phyloP scores from a whole-genome alignment of 2,113 vertebrate genomes.

The Hydrochoerus hydrochaeris region DNA sequence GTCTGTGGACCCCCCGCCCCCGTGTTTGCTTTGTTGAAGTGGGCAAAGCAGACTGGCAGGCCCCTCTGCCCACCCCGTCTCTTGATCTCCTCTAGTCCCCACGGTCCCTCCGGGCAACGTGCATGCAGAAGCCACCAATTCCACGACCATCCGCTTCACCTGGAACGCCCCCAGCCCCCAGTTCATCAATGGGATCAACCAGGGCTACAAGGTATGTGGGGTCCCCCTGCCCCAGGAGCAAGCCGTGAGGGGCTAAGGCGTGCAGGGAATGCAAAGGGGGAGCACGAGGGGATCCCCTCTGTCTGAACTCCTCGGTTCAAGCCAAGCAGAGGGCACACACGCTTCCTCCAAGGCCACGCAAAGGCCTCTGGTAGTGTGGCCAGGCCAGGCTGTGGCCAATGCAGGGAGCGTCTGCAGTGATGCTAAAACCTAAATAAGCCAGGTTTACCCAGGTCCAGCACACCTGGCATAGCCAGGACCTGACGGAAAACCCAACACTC shows the following conservation, averaged over 20 bases:
- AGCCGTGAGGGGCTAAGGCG: fast-evolving
- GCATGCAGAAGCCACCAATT: slow-evolving; percentile 94
- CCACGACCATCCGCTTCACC: slow-evolving; percentile 94
- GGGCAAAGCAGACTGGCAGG: fast-evolving
- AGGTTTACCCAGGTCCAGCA: neutral
- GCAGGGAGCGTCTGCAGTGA: fast-evolving
- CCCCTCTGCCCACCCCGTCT: neutral
- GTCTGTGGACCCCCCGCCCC: neutral
- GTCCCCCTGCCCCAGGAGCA: fast-evolving
- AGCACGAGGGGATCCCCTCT: fast-evolving
- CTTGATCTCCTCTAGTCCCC: slow-evolving; percentile 88
- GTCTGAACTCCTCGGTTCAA: neutral
- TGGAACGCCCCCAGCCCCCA: slow-evolving; percentile 98
- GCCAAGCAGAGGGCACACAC: fast-evolving
- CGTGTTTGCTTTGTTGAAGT: neutral
- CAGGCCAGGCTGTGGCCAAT: neutral
- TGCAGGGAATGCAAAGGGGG: fast-evolving
- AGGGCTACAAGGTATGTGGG: slow-evolving; percentile 96
- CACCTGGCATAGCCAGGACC: neutral
- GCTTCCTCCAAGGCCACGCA: neutral
- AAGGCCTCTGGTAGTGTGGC: fast-evolving
- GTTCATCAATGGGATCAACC: slow-evolving; percentile 99
- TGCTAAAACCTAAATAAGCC: neutral
- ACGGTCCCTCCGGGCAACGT: slow-evolving; percentile 96
- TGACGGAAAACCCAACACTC: neutral